Evolutionary conservation across 2,797 vertebrate species (phyloP), one percentile per base, ranked within the genome.

Genomic region (Pangasius larnaudii): DNA sequence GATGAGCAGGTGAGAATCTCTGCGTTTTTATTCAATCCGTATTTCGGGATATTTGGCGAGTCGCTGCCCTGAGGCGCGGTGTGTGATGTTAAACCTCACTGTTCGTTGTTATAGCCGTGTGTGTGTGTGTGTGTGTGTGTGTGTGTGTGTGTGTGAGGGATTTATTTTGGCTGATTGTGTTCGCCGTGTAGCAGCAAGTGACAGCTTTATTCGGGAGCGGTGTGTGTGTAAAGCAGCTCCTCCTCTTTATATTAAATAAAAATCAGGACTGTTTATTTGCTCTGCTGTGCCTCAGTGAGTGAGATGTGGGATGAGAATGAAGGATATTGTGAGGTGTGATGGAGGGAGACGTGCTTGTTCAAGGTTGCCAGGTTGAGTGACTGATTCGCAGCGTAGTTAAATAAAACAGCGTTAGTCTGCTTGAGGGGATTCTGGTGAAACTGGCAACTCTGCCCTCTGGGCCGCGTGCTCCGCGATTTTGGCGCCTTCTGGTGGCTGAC

Each of bases 1-100:
- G 30, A 93, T 92, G 87, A 91, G 87, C 75, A 92, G 90, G 91
- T 92, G 87, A 86, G 79, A 61, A 75, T 7, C 22, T 39, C 27
- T 46, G 53, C 36, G 16, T 84, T 61, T 56, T 56, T 11, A 14
- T 36, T 56, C 39, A 72, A 39, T 19, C 7, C 3, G 9, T 56
- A 33, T 84, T 51, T 46, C 71, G 11, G 5, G 2, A 16, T 53
- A n/a, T 77, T 30, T 77, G 2, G 5, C 1, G 24, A 7, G 4
- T 33, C 19, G 6, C 51, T 11, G 11, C 16, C 42, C 13, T n/a
- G 46, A 51, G 5, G 5, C 49, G n/a, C 49, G n/a, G 75, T 53
- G 46, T 53, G 1, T n/a, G 9, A 30, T 51, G 27, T 51, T 30
- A 6, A 3, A 30, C 46, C 27, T 30, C 18, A 30, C 46, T 5